Evolutionary conservation across 2,888 invertebrate genomes (phyloP), one percentile per base, ranked within the genome.

Genomic region (Aphodius sticticus): DNA sequence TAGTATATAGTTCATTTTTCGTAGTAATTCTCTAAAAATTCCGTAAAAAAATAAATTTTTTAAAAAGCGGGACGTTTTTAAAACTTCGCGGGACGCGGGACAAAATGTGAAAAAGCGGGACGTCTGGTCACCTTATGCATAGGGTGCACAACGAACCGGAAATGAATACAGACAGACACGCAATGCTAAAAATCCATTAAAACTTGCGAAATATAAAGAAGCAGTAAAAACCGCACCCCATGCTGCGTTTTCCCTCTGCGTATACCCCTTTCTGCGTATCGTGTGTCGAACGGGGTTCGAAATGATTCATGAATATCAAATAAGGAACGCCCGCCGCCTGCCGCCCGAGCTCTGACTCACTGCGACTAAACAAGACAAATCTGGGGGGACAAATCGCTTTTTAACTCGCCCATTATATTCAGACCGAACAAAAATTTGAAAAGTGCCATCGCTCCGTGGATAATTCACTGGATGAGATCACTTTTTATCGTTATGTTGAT

Each of bases 231-330:
- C 53, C 53, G 53, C 53, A 53, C 53, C 53, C 53, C 53, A 53
- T 53, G 7, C 9, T 53, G 53, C 53, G 53, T 26, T 53, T 53
- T 53, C 53, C 53, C 53, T 53, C 53, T 53, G 53, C 9, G 2
- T 53, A n/a, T n/a, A 53, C 53, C 53, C 53, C 53, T 53, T 53
- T 53, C 53, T 53, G 53, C 53, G 53, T 53, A 53, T 53, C 53
- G 53, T 53, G 53, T 53, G 53, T 53, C 53, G 53, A 53, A 53
- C 53, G 53, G 53, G 53, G 53, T 53, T 53, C 53, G 53, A 53
- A 53, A 53, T 53, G 53, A 53, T 53, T 53, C 53, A 53, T 53
- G 53, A 53, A 53, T 53, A 53, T 53, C 53, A 53, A 53, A 53
- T 53, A 53, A 53, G 26, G 53, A 53, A 53, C 53, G 53, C 53